Conservation (phyloP, 2,113 vertebrate species). For the Mixornis gularis region DNA sequence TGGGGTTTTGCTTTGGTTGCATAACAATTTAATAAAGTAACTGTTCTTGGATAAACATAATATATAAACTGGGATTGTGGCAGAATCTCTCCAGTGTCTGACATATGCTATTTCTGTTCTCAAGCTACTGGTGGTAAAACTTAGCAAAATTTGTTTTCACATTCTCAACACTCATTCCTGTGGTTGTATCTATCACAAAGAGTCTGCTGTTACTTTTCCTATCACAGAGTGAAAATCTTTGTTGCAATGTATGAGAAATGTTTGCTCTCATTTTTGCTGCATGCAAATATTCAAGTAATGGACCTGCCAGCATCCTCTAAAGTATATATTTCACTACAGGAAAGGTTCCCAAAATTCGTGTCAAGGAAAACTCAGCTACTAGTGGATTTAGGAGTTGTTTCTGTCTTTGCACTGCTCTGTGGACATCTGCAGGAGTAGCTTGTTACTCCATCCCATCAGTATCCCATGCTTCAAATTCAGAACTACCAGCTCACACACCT, state of each 20-base stretch:
- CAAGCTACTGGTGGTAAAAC: neutral
- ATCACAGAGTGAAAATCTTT: neutral
- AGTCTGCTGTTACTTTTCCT: neutral
- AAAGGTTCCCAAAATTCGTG: neutral
- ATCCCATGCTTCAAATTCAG: neutral
- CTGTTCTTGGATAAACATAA: neutral
- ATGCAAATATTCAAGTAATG: neutral
- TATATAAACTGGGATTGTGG: neutral
- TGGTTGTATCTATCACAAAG: rapidly evolving
- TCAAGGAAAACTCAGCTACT: neutral
- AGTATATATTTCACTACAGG: neutral
- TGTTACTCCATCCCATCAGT: neutral
- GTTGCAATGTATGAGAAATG: neutral
- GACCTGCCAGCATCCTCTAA: neutral
- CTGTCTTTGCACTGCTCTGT: neutral
- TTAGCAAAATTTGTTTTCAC: neutral
- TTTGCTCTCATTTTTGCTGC: neutral
- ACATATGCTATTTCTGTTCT: neutral
- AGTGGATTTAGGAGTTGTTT: neutral
- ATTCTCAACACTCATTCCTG: neutral
- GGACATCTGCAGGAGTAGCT: neutral
- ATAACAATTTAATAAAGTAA: neutral
- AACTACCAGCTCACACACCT: neutral
- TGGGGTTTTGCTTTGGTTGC: neutral
- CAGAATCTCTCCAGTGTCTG: neutral